Conservation (phyloP, 2,888 invertebrate species). For the Meandrusa payeni region DNA sequence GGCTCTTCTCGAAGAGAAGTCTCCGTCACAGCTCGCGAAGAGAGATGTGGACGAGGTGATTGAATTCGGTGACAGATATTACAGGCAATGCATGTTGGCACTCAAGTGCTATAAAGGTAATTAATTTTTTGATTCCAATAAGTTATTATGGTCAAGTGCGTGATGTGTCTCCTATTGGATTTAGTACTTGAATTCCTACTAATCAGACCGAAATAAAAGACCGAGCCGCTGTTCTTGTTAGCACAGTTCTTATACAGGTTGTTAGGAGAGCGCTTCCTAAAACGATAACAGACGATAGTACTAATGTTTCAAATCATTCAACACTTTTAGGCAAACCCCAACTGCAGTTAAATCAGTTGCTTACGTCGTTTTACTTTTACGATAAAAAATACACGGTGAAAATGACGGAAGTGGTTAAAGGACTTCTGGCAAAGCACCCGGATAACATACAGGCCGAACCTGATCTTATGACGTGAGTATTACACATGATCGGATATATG, state of each 20-base stretch:
- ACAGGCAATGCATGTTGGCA: constrained; percentile 52
- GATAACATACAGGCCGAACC: constrained; percentile 49
- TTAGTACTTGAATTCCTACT: no score
- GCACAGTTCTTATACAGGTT: no score
- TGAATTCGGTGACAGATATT: constrained; percentile 55
- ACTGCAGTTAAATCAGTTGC: constrained; percentile 56
- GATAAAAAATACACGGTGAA: constrained; percentile 68
- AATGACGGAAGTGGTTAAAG: constrained; percentile 47
- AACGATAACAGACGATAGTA: no score
- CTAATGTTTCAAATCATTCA: no score
- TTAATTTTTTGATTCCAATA: no score
- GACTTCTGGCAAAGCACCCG: constrained; percentile 61
- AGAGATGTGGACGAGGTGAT: constrained; percentile 61
- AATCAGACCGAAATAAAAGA: no score
- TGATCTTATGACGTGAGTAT: constrained; percentile 62
- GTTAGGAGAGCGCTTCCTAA: no score
- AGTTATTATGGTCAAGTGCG: no score
- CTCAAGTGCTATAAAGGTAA: constrained; percentile 72
- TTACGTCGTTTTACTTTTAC: constrained; percentile 55
- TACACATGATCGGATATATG: no score
- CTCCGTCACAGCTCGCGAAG: constrained; percentile 39
- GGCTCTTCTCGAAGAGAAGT: constrained; percentile 62
- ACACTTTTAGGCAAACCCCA: constrained; percentile 62
- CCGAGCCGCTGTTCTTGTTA: no score
- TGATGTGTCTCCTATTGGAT: no score